Base-by-base conservation (phyloP, 2,113 vertebrate species). In the Pundamilia nyererei region DNA sequence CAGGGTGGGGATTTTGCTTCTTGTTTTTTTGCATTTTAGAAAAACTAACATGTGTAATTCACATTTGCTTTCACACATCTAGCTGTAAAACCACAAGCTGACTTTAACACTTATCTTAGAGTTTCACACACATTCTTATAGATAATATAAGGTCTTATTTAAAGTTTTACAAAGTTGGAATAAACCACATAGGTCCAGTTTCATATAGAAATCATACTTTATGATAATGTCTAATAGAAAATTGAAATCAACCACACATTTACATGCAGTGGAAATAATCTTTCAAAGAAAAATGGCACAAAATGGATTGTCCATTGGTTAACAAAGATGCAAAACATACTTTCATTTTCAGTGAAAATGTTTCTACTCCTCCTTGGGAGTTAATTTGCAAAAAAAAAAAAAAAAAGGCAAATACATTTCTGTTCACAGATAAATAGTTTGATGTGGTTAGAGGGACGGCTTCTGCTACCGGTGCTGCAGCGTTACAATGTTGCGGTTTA, bases 1-100 rank as follows among this genome's bases (percentile, higher is more conserved):
- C 49, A 51, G 49, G 2, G 0, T 53, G 53, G 12, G 11, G 53
- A 4, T 6, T 6, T 12, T 12, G 0, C 1, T 1, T 3, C 0
- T 3, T 14, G 33, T 35, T 3, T 58, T 33, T 17, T 60, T 60
- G 10, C 19, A 21, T 12, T 62, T 65, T 65, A 65, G 9, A 65
- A n/a, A 40, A 68, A 21, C 11, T 1, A n/a, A 62, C 17, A 62
- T 62, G 3, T 4, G 4, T 62, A 62, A 35, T 35, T 35, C 60
- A 35, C 3, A n/a, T 35, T 38, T 65, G 33, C 19, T 35, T 68
- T 68, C 19, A 68, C 68, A 75, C 6, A 17, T 47, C 13, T 47
- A 47, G 70, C 4, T 47, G 14, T 47, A 29, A 75, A 47, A 12
- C 70, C 42, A 29, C 70, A 47, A 12, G 38, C 68, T 72, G n/a